These are phyloP conservation scores for Platycheirus albimanus DNA, from an alignment of 2,888 invertebrate genomes.

Conservation along the genomic window DNA sequence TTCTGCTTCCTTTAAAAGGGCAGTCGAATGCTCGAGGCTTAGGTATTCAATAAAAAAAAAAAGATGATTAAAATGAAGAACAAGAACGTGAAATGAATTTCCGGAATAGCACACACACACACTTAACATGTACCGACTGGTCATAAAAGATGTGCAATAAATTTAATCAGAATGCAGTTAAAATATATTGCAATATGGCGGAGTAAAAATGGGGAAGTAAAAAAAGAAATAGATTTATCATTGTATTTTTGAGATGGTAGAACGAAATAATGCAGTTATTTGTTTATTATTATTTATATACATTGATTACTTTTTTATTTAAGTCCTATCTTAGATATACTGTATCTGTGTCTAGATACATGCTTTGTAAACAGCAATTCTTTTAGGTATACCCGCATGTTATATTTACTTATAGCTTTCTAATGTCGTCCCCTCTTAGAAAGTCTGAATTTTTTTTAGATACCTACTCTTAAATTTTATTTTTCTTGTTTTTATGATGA, in stretches of 20 bases:
- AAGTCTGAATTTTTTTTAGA: background rate
- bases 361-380: conserved; percentile 25
- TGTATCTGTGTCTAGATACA: conserved; percentile 3
- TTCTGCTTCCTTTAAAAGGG: conserved; percentile 50
- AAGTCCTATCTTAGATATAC: background rate
- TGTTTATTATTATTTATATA: conserved; percentile 33
- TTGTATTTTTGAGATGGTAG: conserved; percentile 11
- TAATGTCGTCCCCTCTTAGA: conserved; percentile 24
- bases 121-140: background rate
- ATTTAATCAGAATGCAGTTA: conserved; percentile 57
- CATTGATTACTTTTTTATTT: conserved; percentile 52
- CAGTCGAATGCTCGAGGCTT: background rate
- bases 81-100: conserved; percentile 57
- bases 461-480: background rate
- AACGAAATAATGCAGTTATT: conserved; percentile 51
- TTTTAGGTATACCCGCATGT: background rate
- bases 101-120: conserved; percentile 48
- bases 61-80: conserved; percentile 33
- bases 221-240: conserved; percentile 13
- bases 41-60: background rate
- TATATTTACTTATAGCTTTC: conserved; percentile 47
- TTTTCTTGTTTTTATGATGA: conserved; percentile 46
- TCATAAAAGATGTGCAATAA: conserved; percentile 26
- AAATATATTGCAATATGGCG: background rate
- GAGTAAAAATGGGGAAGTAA: conserved; percentile 48